Base-by-base conservation (phyloP, 2,888 invertebrate species). In the Macaria notata region DNA sequence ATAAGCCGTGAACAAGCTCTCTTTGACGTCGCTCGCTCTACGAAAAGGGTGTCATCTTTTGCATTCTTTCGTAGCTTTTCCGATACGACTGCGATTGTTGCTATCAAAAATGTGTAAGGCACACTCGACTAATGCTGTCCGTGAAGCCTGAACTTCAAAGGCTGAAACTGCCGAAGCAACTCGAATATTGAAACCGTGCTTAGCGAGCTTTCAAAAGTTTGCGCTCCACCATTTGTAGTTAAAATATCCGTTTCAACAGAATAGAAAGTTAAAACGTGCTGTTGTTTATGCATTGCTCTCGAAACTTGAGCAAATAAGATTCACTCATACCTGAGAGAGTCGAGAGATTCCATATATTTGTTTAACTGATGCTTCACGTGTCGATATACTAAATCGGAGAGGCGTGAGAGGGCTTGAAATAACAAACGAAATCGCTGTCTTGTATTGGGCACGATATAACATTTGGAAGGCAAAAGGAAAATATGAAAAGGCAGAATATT, bases 401-500 rank as follows among this genome's bases (percentile, higher is more conserved):
- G 75, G 82, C 77, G 76, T 79, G 77, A 83, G 83, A 75, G 80
- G 79, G 78, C 84, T 86, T 80, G 81, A 86, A 87, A 88, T 87
- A 88, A 88, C 88, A 89, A 86, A 88, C 84, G 79, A 82, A 89
- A 88, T 88, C 88, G 84, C 79, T 81, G 82, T 76, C 79, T 80
- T 84, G 85, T 87, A 84, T 86, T 83, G 84, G 81, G 83, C 79
- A 75, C 80, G 78, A 81, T 83, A 84, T 81, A 84, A 87, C 84
- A 85, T 86, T 88, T 81, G 79, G 79, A 73, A 81, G 79, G 85
- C 79, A 84, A 86, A 82, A 83, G 79, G 84, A 85, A 88, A 89
- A 88, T 88, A 89, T 90, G 88, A 86, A 87, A 89, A 87, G 84
- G 82, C 84, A 74, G 84, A 88, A 88, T 88, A 88, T 90, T 86